Conservation (phyloP, 2,888 invertebrate genomes). For the Lasioglossum lativentre region DNA sequence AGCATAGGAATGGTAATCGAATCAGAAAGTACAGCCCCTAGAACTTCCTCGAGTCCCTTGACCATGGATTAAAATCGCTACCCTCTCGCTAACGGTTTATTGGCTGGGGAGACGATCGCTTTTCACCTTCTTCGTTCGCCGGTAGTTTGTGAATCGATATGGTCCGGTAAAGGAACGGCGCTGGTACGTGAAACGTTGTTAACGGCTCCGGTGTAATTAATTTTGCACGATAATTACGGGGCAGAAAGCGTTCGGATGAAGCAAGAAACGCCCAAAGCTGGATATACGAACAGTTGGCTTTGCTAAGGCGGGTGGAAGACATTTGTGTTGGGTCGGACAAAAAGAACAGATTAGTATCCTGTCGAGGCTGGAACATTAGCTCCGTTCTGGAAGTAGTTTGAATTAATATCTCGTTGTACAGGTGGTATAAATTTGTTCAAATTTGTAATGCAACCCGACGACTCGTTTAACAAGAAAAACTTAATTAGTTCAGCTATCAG, state of each 20-base stretch:
- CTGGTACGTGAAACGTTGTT: background rate
- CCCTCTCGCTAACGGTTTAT: conserved; percentile 23
- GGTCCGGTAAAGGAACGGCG: background rate
- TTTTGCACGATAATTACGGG: conserved; percentile 3
- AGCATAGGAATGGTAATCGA: conserved; percentile 42
- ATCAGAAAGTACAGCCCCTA: conserved; percentile 23
- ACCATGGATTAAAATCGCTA: conserved; percentile 22
- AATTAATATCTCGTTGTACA: background rate
- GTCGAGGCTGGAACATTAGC: background rate
- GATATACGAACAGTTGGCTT: background rate
- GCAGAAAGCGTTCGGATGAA: background rate
- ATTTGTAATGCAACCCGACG: background rate
- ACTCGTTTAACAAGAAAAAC: background rate
- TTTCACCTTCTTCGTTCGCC: background rate
- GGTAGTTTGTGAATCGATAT: conserved; percentile 9
- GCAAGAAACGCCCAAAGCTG: background rate
- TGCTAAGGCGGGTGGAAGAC: background rate
- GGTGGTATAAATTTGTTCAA: background rate
- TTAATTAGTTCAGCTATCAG: background rate
- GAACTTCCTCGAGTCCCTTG: conserved; percentile 6
- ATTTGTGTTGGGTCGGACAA: background rate
- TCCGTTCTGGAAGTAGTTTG: background rate
- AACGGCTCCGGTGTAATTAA: conserved; percentile 16
- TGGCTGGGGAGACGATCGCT: conserved; percentile 6
- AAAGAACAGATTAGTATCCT: background rate